Percentiles rank a stretch among this genome's conserved stretches.
phyloP scores from a whole-genome alignment of 1,140 invertebrate genomes.

The Apis laboriosa region DNA sequence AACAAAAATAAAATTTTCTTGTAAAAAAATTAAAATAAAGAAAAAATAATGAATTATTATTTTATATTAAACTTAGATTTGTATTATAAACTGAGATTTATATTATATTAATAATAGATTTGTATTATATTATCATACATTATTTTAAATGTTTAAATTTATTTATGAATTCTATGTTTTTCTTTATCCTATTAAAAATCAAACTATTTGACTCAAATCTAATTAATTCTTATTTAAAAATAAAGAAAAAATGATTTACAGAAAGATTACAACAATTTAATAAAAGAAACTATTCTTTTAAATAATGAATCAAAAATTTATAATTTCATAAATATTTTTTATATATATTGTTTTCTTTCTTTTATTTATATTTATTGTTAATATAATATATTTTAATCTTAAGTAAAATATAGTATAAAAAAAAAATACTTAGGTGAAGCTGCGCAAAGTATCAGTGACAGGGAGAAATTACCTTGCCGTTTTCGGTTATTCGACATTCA shows the following conservation, averaged over 20 bases:
- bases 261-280: too few species aligned
- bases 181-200: not conserved
- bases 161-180: not conserved
- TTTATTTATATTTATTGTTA: not conserved
- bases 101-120: not conserved
- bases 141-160: not conserved
- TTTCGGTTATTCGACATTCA: conserved; percentile 64
- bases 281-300: too few species aligned
- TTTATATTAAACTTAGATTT: not conserved
- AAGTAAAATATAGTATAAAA: not conserved
- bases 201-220: not conserved
- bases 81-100: too few species aligned
- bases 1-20: not conserved
- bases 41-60: not conserved
- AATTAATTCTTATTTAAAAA: not conserved
- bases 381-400: not conserved
- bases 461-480: conserved; percentile 59
- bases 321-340: too few species aligned
- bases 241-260: too few species aligned
- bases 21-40: not conserved
- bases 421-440: conserved; percentile 71
- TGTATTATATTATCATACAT: not conserved
- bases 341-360: too few species aligned
- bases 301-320: too few species aligned
- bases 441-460: conserved; percentile 66